These are phyloP conservation scores for Carapus acus DNA, from an alignment of 2,797 vertebrate species.

Conservation along the genomic window DNA sequence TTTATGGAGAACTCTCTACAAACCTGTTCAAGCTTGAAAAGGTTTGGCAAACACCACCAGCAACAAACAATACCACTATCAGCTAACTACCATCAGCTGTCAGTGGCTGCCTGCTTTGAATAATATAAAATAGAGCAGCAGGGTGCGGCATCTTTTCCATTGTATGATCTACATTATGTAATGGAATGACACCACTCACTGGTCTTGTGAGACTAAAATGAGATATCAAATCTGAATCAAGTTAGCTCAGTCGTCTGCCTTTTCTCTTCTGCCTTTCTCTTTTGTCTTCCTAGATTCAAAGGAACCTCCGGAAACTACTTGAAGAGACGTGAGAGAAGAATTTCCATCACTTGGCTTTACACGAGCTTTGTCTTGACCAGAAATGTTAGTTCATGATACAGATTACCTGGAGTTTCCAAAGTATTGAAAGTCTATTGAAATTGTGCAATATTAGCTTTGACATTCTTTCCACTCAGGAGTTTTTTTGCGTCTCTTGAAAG, in stretches of 20 bases:
- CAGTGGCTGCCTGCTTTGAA: no score
- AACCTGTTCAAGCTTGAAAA: constrained; percentile 71
- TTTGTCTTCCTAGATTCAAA: constrained; percentile 53
- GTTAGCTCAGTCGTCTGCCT: neutral
- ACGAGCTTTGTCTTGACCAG: constrained; percentile 15
- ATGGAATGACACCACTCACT: no score
- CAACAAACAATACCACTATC: no score
- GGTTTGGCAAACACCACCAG: constrained; percentile 36
- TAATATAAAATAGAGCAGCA: no score
- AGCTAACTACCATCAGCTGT: no score
- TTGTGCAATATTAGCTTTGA: constrained; percentile 62
- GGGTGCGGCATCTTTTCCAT: no score
- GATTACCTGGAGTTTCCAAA: constrained; percentile 30
- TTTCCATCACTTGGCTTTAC: constrained; percentile 2
- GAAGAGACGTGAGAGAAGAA: constrained; percentile 60
- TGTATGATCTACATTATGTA: no score
- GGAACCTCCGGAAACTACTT: constrained; percentile 66
- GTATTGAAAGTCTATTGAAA: constrained; percentile 16
- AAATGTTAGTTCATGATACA: constrained; percentile 9
- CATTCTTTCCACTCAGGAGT: constrained; percentile 54
- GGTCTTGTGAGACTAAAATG: no score
- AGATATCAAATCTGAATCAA: neutral
- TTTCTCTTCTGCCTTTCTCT: neutral
- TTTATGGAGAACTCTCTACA: constrained; percentile 64
- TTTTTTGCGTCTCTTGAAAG: constrained; percentile 22